Percentiles rank a stretch among this genome's conserved stretches.
These are phyloP conservation scores for Sebastes itinus DNA, from an alignment of 2,797 vertebrate genomes.

Conservation along the genomic window DNA sequence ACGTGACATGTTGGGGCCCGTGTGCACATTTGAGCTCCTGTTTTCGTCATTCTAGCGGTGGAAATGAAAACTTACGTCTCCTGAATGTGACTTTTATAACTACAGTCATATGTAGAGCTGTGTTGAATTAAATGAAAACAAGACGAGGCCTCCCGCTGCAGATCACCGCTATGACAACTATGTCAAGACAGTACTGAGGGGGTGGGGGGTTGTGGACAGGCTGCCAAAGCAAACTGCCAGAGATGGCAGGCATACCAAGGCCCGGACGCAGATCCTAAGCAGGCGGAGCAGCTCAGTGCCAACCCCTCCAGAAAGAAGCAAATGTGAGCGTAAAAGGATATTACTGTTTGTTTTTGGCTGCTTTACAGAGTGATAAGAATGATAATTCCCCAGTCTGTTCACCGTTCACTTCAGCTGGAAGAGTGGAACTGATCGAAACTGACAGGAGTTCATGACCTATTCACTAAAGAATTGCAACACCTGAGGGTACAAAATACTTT, in stretches of 20 bases:
- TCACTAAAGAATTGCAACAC: slow-evolving; percentile 39
- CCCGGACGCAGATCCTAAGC: slow-evolving; percentile 16
- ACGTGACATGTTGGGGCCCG: neutral
- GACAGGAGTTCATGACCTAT: slow-evolving; percentile 40
- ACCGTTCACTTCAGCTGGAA: slow-evolving; percentile 10
- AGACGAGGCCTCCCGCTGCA: slow-evolving; percentile 33
- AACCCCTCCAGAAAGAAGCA: slow-evolving; percentile 42
- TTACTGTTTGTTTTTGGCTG: slow-evolving; percentile 54
- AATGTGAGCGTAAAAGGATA: slow-evolving; percentile 44
- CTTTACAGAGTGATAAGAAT: slow-evolving; percentile 51
- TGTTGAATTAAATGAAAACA: slow-evolving; percentile 14
- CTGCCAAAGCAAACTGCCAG: slow-evolving; percentile 59
- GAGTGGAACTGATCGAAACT: slow-evolving; percentile 11
- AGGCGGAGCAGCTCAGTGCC: slow-evolving; percentile 22
- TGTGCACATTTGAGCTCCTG: neutral
- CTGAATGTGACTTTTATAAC: neutral
- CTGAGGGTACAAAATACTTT: slow-evolving; percentile 8
- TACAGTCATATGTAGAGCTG: neutral
- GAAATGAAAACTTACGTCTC: neutral
- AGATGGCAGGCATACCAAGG: slow-evolving; percentile 52
- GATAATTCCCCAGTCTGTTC: slow-evolving; percentile 31
- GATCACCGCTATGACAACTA: slow-evolving; percentile 53
- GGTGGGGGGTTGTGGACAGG: neutral
- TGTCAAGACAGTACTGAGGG: slow-evolving; percentile 37
- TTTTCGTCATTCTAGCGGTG: neutral